A percentile compares a stretch with the other conserved stretches of the same genome.
These are phyloP conservation scores for Cygnus olor DNA, from an alignment of 2,797 vertebrate species.

Conservation along the genomic window DNA sequence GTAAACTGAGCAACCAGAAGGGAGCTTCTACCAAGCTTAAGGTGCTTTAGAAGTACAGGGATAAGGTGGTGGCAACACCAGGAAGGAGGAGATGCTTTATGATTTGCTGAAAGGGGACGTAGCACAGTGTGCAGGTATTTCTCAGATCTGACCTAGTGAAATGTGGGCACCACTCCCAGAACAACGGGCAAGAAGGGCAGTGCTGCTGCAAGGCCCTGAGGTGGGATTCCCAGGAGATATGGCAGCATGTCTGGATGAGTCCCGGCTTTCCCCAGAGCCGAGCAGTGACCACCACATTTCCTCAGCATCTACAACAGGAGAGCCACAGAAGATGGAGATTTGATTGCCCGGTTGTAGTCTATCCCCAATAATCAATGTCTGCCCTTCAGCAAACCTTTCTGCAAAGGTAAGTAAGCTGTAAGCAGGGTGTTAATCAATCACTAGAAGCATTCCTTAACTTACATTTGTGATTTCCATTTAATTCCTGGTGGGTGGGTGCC, in stretches of 20 bases:
- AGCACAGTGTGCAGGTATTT: fast-evolving
- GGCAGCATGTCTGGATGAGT: background rate
- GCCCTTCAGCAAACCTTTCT: background rate
- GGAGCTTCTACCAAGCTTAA: background rate
- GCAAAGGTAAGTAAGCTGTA: background rate
- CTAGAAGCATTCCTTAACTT: background rate
- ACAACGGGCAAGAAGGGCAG: background rate
- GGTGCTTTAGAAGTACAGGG: fast-evolving
- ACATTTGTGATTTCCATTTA: constrained; percentile 8
- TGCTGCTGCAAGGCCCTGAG: background rate
- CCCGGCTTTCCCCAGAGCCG: background rate
- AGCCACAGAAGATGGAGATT: background rate
- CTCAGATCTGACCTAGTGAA: background rate
- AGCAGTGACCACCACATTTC: background rate
- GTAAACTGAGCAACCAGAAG: background rate
- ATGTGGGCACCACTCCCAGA: background rate
- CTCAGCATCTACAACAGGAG: background rate
- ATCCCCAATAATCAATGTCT: background rate
- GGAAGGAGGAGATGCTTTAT: background rate
- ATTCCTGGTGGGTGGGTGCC: background rate
- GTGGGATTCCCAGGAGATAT: fast-evolving
- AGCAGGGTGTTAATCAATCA: background rate
- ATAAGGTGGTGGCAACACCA: fast-evolving
- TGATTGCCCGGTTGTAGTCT: background rate
- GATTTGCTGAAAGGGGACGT: background rate